Evolutionary conservation across 2,888 invertebrate genomes (phyloP), one percentile per base, ranked within the genome.

Genomic region (Busseola fusca): DNA sequence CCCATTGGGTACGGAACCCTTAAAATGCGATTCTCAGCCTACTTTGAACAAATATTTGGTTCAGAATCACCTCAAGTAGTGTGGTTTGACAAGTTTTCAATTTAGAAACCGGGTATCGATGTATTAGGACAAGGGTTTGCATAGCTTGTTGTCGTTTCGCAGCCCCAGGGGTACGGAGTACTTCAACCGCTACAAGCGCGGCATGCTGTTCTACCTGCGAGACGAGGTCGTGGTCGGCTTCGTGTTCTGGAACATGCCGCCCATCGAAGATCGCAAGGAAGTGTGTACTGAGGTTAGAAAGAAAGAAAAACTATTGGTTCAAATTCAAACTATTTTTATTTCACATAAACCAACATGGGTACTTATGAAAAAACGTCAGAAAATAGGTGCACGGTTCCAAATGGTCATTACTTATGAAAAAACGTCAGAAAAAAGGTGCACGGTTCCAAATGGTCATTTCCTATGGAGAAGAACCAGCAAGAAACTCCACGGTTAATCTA

Each of bases 171-270:
- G 89, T 0, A 86, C 87, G 1, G 90, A 92, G 69, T 94, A 93
- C 80, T 85, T 90, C 82, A 91, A 89, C 76, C 82, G 90, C 3
- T 95, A 93, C 87, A 92, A 92, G 80, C 91, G 93, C 9, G 95
- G 95, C 0, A 75, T 95, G 57, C 74, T 95, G 86, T 94, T 93
- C 88, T 95, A 95, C 85, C 69, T 95, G 66, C 91, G 94, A 0
- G 92, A 94, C 21, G 94, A 95, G 83, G 88, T 83, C 0, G 88
- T 95, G 4, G 95, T 94, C 1, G 95, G 95, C 1, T 87, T 95
- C 74, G 84, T 91, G 25, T 94, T 95, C 80, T 95, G 95, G 95
- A 95, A 95, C 85, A 87, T 94, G 80, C 93, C 93, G 3, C 88
- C 91, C 12, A 86, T 94, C 2, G 94, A 92, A 0, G 91, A 95